Base-by-base conservation (phyloP, 2,113 vertebrate genomes). In the Leuciscus idus region DNA sequence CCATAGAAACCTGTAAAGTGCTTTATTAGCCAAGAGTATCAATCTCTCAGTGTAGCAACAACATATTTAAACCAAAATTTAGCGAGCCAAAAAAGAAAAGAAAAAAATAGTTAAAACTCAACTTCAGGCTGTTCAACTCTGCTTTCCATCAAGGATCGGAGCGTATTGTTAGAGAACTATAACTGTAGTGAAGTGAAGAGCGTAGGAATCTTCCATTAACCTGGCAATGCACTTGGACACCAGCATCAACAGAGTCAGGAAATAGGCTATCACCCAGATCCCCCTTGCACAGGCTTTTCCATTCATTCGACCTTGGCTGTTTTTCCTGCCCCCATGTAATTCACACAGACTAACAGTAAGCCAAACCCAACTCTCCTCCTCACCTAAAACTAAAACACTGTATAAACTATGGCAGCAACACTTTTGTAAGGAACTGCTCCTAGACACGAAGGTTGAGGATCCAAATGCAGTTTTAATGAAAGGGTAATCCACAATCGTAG, bases 1-100 rank as follows among this genome's bases (percentile, higher is more conserved):
- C 61, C 61, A 85, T 85, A 26, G 64, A 85, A 68, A 66, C 84
- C 61, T n/a, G 28, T 39, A n/a, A 28, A 85, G n/a, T 26, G 61
- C 61, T 68, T 55, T 68, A 68, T 68, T 85, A 36, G 61, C 74
- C 84, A 78, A 78, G n/a, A 23, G 17, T 36, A 39, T 52, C 84
- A 66, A 39, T 78, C 21, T 33, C 21, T 85, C 55, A 61, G 61
- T 55, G 57, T 36, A 28, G 75, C 48, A 43, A 76, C 46, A 76
- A 73, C 26, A 33, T 52, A 66, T 78, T 64, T 68, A 70, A 85
- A 57, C 48, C 75, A 46, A 68, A 36, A 15, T 43, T 17, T 11
- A 26, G 30, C 43, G 17, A 75, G n/a, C 43, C 23, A 74, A 39
- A 39, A 39, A 39, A 39, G 6, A 39, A 39, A 61, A 8, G 33